Conservation (phyloP, 2,797 vertebrate species). For the Crypturellus tataupa region DNA sequence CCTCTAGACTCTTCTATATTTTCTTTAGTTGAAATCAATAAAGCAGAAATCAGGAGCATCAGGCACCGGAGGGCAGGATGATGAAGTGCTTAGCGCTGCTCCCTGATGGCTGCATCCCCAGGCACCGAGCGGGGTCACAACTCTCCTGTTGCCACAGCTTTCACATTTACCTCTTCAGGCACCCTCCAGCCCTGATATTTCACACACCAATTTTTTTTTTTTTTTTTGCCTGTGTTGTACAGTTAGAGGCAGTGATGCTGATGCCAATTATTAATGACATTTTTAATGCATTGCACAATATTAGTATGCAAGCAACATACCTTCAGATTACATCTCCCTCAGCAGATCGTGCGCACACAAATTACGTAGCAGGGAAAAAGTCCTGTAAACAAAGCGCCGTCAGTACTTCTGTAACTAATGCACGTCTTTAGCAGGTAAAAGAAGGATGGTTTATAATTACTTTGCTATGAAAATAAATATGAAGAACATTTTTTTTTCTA, state of each 20-base stretch:
- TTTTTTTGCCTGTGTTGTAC: neutral
- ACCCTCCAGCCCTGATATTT: neutral
- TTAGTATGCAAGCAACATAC: neutral
- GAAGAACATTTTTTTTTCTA: neutral
- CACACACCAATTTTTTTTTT: neutral
- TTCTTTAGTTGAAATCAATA: conserved; percentile 71
- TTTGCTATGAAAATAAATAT: neutral
- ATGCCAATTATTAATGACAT: neutral
- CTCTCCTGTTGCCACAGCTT: neutral
- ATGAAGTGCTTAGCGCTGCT: conserved; percentile 46
- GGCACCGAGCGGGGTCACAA: conserved; percentile 1
- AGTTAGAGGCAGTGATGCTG: neutral
- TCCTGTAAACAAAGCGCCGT: neutral
- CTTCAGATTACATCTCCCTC: neutral
- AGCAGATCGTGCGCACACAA: neutral
- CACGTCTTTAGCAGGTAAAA: neutral
- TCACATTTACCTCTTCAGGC: neutral
- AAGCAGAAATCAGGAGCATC: conserved; percentile 64
- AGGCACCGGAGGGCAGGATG: conserved; percentile 46
- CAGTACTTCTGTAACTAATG: neutral
- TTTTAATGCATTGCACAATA: neutral
- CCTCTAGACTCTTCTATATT: conserved; percentile 48
- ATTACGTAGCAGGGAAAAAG: neutral
- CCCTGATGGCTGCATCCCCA: conserved; percentile 32
- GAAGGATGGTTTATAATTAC: neutral